These are phyloP conservation scores for Decapterus maruadsi DNA, from an alignment of 2,797 vertebrate genomes.

Conservation along the genomic window DNA sequence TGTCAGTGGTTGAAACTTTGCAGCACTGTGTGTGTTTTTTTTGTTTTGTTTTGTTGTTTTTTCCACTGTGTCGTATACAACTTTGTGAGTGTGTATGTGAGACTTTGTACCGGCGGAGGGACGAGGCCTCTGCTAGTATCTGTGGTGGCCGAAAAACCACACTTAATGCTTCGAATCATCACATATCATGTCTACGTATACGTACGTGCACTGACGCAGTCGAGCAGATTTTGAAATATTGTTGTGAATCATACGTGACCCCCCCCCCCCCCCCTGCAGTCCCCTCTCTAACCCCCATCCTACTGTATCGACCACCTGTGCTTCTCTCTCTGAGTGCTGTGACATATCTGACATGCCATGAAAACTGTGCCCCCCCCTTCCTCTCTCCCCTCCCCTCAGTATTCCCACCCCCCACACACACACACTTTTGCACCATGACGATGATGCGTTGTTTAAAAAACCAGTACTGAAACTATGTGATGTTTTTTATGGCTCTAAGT, in stretches of 20 bases:
- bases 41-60: slow-evolving; percentile 10
- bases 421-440: slow-evolving; percentile 49
- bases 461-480: slow-evolving; percentile 67
- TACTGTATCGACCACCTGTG: slow-evolving; percentile 48
- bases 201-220: slow-evolving; percentile 17
- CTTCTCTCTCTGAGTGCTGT: slow-evolving; percentile 43
- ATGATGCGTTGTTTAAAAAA: slow-evolving; percentile 48
- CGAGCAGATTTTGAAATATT: slow-evolving; percentile 12
- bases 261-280: background rate
- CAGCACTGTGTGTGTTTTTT: slow-evolving; percentile 38
- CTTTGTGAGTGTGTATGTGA: slow-evolving; percentile 61
- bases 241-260: slow-evolving; percentile 32
- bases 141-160: slow-evolving; percentile 33
- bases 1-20: slow-evolving; percentile 55
- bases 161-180: slow-evolving; percentile 8
- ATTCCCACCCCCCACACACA: background rate
- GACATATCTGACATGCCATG: slow-evolving; percentile 59
- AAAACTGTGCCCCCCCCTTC: slow-evolving; percentile 46
- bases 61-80: slow-evolving; percentile 67
- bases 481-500: slow-evolving; percentile 60
- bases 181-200: slow-evolving; percentile 27
- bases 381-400: no score
- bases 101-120: slow-evolving; percentile 60
- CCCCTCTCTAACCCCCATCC: no score
- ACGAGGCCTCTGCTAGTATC: slow-evolving; percentile 52